These are phyloP conservation scores for Tragulus kanchil DNA, from an alignment of 2,113 vertebrate genomes.

Conservation along the genomic window DNA sequence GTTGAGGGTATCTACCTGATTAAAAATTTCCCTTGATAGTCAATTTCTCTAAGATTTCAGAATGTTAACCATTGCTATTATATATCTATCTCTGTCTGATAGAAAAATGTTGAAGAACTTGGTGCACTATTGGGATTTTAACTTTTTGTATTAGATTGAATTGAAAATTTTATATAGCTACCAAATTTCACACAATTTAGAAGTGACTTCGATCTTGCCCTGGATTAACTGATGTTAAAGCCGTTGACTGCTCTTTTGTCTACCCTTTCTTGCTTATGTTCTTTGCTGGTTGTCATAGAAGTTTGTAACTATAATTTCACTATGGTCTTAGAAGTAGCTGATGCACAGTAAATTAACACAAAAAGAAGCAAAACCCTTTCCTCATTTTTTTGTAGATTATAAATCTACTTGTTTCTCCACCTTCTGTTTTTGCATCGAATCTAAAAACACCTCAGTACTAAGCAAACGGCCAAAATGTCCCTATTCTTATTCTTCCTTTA, in stretches of 20 bases:
- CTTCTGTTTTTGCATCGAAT: neutral
- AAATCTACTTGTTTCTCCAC: neutral
- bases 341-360: neutral
- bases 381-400: neutral
- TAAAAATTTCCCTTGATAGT: neutral
- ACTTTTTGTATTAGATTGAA: neutral
- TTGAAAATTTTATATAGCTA: neutral
- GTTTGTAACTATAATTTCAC: neutral
- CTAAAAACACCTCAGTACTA: neutral
- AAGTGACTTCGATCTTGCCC: neutral
- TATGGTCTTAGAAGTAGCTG: neutral
- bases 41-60: neutral
- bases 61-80: neutral
- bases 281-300: neutral
- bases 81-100: neutral
- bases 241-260: neutral
- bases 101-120: neutral
- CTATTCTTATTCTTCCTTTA: neutral
- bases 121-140: neutral
- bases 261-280: neutral
- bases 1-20: neutral
- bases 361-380: neutral
- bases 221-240: neutral
- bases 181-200: neutral
- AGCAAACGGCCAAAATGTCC: neutral